phyloP scores from a whole-genome alignment of 2,797 vertebrate genomes.

The Pseudotriccus pelzelni region DNA sequence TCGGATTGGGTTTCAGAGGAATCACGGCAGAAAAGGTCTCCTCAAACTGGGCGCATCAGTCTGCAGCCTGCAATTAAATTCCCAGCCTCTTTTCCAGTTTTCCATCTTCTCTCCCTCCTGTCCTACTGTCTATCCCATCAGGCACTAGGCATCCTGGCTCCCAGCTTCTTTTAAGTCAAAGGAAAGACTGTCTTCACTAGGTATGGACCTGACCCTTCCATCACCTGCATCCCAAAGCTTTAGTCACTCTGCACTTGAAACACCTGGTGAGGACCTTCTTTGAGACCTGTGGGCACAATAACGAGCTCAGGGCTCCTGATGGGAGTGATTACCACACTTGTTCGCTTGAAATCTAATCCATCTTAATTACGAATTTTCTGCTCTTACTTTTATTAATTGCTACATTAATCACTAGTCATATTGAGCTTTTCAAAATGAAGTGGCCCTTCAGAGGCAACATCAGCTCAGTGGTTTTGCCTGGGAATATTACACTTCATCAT shows the following conservation, averaged over 20 bases:
- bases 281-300: no score
- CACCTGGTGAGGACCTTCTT: no score
- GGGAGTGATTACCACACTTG: not conserved
- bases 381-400: not conserved
- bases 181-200: not conserved
- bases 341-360: not conserved
- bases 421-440: not conserved
- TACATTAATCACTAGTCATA: not conserved
- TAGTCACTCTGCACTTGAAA: not conserved
- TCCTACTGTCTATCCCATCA: not conserved
- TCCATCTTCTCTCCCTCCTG: not conserved
- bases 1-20: not conserved
- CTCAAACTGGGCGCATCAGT: not conserved
- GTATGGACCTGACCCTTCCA: not conserved
- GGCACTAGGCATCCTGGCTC: not conserved
- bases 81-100: not conserved
- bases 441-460: not conserved
- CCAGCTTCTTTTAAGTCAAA: not conserved
- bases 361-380: not conserved
- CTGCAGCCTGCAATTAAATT: not conserved
- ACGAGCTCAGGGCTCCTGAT: not conserved
- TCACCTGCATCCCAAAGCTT: not conserved
- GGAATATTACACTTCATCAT: not conserved
- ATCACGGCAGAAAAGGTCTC: not conserved
- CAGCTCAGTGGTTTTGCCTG: not conserved